phyloP scores from a whole-genome alignment of 92 coral and sea anemone species.

The Pocillopora grandis region DNA sequence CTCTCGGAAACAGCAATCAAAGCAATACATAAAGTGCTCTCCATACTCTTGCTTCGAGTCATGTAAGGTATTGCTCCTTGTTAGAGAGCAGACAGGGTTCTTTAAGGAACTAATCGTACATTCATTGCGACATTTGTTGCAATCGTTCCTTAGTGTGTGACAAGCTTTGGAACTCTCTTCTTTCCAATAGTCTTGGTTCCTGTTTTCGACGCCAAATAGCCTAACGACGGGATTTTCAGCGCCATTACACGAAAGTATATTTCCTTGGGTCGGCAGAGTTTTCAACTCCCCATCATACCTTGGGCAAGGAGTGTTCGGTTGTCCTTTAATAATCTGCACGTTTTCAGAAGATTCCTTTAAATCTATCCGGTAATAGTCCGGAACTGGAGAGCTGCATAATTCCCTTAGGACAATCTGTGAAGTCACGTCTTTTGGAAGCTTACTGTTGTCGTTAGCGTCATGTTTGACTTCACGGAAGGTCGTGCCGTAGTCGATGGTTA shows the following conservation, averaged over 20 bases:
- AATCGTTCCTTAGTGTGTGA: conserved; percentile 33
- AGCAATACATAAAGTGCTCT: conserved; percentile 73
- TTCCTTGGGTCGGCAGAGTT: conserved; percentile 14
- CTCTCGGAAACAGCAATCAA: conserved; percentile 71
- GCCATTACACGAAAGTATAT: conserved; percentile 62
- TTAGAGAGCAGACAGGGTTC: conserved; percentile 58
- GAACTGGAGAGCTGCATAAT: conserved; percentile 63
- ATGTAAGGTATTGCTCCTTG: conserved; percentile 5
- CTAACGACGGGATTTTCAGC: conserved; percentile 55
- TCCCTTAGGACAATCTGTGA: conserved; percentile 18
- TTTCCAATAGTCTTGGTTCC: conserved; percentile 39
- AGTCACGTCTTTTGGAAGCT: conserved; percentile 5
- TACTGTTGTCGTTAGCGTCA: conserved; percentile 51
- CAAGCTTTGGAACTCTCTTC: conserved; percentile 55
- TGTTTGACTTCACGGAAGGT: conserved; percentile 64
- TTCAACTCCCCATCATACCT: conserved; percentile 35
- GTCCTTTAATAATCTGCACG: conserved; percentile 46
- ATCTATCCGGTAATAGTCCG: conserved; percentile 56
- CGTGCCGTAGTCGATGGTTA: conserved; percentile 65
- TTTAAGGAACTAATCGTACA: conserved; percentile 45
- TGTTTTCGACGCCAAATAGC: conserved; percentile 55
- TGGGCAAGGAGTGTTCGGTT: conserved; percentile 49
- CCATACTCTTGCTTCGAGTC: conserved; percentile 54
- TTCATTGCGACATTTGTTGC: conserved; percentile 57
- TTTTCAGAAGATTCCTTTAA: conserved; percentile 36